Base-by-base conservation (phyloP, 2,888 invertebrate species). In the Ptycholaimellus sp. region DNA sequence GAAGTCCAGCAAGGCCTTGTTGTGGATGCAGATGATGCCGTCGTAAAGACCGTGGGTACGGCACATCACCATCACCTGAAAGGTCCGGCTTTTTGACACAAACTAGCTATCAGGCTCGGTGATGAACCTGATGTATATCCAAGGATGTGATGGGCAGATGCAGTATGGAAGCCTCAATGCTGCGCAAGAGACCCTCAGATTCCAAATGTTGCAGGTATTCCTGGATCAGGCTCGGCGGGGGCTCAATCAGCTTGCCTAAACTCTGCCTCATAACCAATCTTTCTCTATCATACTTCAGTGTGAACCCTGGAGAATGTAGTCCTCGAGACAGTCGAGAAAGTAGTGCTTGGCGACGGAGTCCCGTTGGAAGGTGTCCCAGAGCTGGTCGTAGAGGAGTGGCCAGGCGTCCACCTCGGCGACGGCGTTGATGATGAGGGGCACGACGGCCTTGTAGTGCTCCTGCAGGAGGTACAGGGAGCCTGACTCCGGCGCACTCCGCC, bases 21-120 rank as follows among this genome's bases (percentile, higher is more conserved):
- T 77, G 58, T 75, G 74, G 21, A 80, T 70, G 58, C 76, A 73
- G 43, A 76, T 66, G 40, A 73, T 70, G 23, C 72, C 72, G 56
- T 74, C 72, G 56, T 72, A 73, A 23, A 75, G 58, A 21, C 67
- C 66, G 49, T 71, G 65, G 38, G 64, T 63, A 59, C 70, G 62
- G 60, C 70, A 66, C 49, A 73, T 58, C 32, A 66, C 68, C 48
- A 68, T 63, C 21, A 66, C 63, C 62, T 66, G 47, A 17, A 48
- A 37, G 30, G 13, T 13, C 6, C 25, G 6, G 6, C 25, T 23
- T 6, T 23, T 23, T 9, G 6, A 6, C 6, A 21, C 20, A 32
- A 33, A 17, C 6, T 30, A 30, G 30, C 18, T 6, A 30, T 30
- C 7, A 23, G 25, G 6, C 7, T 23, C 25, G 25, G 7, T 13